Conservation (phyloP, 2,113 vertebrate genomes). For the Numida meleagris region DNA sequence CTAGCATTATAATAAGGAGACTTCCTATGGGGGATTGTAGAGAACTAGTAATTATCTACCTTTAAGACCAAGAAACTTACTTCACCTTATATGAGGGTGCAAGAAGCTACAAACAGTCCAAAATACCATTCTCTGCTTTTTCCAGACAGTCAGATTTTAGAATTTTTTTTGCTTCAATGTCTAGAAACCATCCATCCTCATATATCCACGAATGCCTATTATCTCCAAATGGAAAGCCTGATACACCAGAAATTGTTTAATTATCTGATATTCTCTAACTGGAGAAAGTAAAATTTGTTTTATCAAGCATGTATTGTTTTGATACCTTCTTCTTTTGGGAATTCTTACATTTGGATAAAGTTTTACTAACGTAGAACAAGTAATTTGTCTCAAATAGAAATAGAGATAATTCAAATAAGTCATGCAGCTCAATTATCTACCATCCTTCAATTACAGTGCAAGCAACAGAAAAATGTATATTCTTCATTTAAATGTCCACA, state of each 20-base stretch:
- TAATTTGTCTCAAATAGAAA: not conserved
- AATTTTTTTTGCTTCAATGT: not conserved
- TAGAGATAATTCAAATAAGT: not conserved
- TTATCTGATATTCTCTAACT: not conserved
- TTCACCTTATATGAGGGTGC: not conserved
- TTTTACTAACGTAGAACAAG: not conserved
- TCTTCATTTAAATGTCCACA: not conserved
- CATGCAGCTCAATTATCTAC: not conserved
- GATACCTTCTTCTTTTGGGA: not conserved
- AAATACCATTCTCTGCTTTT: conserved; percentile 3
- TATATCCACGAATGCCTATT: not conserved
- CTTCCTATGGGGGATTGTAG: not conserved
- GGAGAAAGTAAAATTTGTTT: not conserved
- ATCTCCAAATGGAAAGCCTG: not conserved
- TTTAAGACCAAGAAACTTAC: conserved; percentile 37
- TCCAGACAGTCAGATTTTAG: not conserved
- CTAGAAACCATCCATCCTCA: not conserved
- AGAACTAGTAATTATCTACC: conserved; percentile 57
- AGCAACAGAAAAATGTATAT: not conserved
- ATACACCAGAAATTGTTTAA: not conserved
- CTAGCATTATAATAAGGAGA: conserved; percentile 58
- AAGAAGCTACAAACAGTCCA: not conserved
- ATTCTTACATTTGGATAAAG: not conserved
- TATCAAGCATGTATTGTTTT: not conserved
- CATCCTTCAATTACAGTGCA: not conserved